Evolutionary conservation across 1,140 invertebrate species (phyloP).

Genomic region (Bradysia coprophila): DNA sequence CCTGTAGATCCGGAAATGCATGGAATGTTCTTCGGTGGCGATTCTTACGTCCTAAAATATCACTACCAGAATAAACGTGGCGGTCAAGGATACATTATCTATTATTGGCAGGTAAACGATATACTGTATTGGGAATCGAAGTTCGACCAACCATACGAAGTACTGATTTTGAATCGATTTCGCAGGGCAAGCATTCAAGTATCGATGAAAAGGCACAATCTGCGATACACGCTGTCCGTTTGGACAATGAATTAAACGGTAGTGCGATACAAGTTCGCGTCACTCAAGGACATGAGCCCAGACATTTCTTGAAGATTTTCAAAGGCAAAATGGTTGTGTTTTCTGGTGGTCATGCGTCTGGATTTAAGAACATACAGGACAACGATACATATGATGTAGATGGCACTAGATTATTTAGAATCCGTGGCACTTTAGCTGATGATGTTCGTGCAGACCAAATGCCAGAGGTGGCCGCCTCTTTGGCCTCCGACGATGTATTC

Average conservation of each 20-base stretch:
- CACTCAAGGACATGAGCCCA: constrained; percentile 49
- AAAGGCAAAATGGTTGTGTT: constrained; percentile 45
- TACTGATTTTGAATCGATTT: no score
- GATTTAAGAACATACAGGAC: constrained; percentile 34
- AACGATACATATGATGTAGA: constrained; percentile 40
- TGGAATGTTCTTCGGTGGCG: constrained; percentile 54
- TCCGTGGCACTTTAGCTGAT: constrained; percentile 35
- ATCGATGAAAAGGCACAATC: constrained; percentile 40
- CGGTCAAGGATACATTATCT: constrained; percentile 37
- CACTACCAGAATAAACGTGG: constrained; percentile 33
- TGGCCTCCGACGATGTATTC: constrained; percentile 55
- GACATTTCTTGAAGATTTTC: constrained; percentile 61
- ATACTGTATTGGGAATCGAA: no score
- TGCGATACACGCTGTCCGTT: constrained; percentile 36
- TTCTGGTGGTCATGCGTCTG: constrained; percentile 37
- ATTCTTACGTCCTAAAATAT: constrained; percentile 61
- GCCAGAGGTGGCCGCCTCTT: constrained; percentile 30
- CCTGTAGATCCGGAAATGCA: constrained; percentile 32
- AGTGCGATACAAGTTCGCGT: constrained; percentile 44
- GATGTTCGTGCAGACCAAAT: constrained; percentile 48
- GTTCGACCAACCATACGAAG: no score
- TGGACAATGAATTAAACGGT: constrained; percentile 36
- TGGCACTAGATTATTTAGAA: constrained; percentile 40
- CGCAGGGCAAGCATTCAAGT: constrained; percentile 35
- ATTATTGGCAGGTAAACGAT: constrained; percentile 49